Percentiles rank a stretch among this genome's conserved stretches.
phyloP scores from a whole-genome alignment of 2,888 invertebrate genomes.

The Odontothrips loti region DNA sequence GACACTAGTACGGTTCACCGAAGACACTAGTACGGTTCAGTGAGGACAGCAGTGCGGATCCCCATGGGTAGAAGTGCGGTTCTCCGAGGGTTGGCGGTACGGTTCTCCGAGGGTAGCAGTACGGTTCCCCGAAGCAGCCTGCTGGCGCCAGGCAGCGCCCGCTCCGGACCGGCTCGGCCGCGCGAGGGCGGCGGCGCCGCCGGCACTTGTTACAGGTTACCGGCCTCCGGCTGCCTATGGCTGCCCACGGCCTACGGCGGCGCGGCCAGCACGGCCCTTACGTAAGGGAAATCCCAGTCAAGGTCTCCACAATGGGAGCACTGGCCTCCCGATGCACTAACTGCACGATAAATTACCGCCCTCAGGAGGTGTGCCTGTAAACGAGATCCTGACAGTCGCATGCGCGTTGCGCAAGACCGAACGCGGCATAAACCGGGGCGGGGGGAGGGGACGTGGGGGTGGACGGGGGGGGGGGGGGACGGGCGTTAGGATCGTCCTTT shows the following conservation, averaged over 20 bases:
- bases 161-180: background rate
- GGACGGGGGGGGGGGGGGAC: background rate
- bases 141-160: too few relatives aligned
- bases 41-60: too few relatives aligned
- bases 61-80: too few relatives aligned
- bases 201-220: background rate
- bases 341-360: background rate
- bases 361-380: background rate
- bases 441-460: background rate
- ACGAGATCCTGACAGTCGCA: background rate
- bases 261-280: background rate
- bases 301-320: background rate
- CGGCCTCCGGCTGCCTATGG: background rate
- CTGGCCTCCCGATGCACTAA: background rate
- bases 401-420: background rate
- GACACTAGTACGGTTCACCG: too few relatives aligned
- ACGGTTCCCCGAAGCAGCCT: too few relatives aligned
- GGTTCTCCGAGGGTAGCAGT: too few relatives aligned
- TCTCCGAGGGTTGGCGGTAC: too few relatives aligned
- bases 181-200: background rate
- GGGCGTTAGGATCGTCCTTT: too few relatives aligned
- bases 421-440: background rate
- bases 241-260: too few relatives aligned
- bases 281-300: background rate
- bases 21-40: too few relatives aligned